Evolutionary conservation across 2,113 vertebrate genomes (phyloP).

Genomic region (Nesoenas mayeri): DNA sequence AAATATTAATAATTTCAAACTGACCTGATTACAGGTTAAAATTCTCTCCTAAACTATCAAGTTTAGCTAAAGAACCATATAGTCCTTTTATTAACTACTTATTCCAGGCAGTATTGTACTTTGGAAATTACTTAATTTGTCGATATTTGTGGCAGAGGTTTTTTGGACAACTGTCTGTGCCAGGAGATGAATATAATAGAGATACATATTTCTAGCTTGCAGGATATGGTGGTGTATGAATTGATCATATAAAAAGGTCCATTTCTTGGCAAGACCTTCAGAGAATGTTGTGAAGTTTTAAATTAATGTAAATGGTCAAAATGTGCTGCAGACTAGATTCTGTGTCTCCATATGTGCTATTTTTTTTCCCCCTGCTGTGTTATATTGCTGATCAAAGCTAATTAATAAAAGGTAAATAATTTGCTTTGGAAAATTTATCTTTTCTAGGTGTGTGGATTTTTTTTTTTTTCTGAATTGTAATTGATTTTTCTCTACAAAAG

Average conservation of each 20-base stretch:
- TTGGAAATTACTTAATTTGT: constrained; percentile 4
- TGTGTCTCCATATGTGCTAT: fast-evolving
- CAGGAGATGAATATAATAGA: background rate
- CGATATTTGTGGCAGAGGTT: background rate
- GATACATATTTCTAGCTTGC: background rate
- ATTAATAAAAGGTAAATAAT: background rate
- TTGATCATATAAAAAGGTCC: background rate
- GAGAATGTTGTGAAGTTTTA: background rate
- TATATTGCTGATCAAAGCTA: background rate
- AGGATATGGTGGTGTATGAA: background rate
- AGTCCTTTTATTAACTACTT: background rate
- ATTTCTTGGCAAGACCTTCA: background rate
- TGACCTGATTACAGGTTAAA: background rate
- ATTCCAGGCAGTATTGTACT: background rate
- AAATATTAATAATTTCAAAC: background rate
- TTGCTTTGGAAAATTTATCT: background rate
- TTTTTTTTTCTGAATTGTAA: background rate
- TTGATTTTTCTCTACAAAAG: background rate
- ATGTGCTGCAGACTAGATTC: background rate
- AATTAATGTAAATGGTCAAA: background rate
- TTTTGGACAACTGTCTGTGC: background rate
- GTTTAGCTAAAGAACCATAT: background rate
- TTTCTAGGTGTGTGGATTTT: background rate
- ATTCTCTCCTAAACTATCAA: background rate
- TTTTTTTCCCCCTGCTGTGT: background rate